Base-by-base conservation (phyloP, 1,140 invertebrate genomes). In the Diorhabda sublineata region DNA sequence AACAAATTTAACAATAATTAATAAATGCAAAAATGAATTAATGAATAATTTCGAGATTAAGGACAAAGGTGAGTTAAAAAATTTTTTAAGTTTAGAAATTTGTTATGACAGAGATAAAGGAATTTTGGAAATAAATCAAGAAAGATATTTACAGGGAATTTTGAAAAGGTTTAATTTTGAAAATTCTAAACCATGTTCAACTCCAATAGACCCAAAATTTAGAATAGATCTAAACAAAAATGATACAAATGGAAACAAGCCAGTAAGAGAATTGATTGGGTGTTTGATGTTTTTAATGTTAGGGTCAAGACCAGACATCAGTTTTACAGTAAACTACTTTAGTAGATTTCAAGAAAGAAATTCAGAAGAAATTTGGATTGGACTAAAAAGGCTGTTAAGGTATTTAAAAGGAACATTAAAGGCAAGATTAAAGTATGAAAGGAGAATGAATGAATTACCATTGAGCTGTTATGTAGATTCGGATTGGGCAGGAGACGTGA, bases 21-120 rank as follows among this genome's bases (percentile, higher is more conserved):
- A n/a, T n/a, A n/a, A n/a, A n/a, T n/a, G n/a, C n/a, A n/a, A n/a
- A n/a, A n/a, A n/a, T n/a, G n/a, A n/a, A n/a, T n/a, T n/a, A n/a
- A n/a, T n/a, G n/a, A n/a, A n/a, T n/a, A n/a, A n/a, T n/a, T n/a
- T n/a, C n/a, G n/a, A n/a, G n/a, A n/a, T n/a, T n/a, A n/a, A n/a
- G n/a, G n/a, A n/a, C n/a, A n/a, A n/a, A n/a, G n/a, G n/a, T n/a
- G n/a, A n/a, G n/a, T n/a, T n/a, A n/a, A n/a, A n/a, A n/a, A n/a
- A n/a, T n/a, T n/a, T n/a, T n/a, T n/a, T n/a, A n/a, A n/a, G n/a
- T n/a, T n/a, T n/a, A n/a, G n/a, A n/a, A n/a, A n/a, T n/a, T n/a
- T n/a, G n/a, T n/a, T n/a, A 65, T 65, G 52, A 42, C 41, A 65
- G 64, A 65, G 52, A 65, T 11, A 26, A 65, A 52, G 52, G 64